Base-by-base conservation (phyloP, 2,888 invertebrate species). In the Carcina quercana region DNA sequence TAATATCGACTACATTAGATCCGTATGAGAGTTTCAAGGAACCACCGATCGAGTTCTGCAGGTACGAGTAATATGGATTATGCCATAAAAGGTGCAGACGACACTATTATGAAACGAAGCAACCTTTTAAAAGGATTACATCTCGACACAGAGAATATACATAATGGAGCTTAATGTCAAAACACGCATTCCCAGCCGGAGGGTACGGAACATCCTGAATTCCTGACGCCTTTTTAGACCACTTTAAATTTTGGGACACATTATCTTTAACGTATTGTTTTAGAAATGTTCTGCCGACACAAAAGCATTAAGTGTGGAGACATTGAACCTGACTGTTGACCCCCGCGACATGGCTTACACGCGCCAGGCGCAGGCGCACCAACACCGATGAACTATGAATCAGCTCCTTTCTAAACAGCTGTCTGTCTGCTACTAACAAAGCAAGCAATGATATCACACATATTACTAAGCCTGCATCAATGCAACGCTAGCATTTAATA, bases 241-340 rank as follows among this genome's bases (percentile, higher is more conserved):
- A 67, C 67, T 73, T 64, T 66, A 62, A 62, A 29, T 55, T 65
- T 62, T 59, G 50, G 61, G 56, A 50, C 46, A 51, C 50, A 58
- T 64, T 73, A 76, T 71, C 72, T 53, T 65, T 66, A 64, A 62
- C 54, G 57, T 59, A 70, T 73, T 74, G 71, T 78, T 68, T 52
- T 68, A 67, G 67, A 63, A 55, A 56, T 58, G 52, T 62, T 55
- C 53, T 59, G 50, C 59, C 50, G 57, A 59, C 56, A 60, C 57
- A 59, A 35, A 64, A 58, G 57, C 62, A 55, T 70, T 68, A 63
- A 60, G 17, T 56, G 48, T 48, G 51, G 48, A 73, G 64, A 70
- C 74, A 66, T 65, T 76, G 72, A 73, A 74, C 78, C 60, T 50
- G 57, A 47, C 52, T 57, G 55, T 59, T 70, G 74, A 75, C 71